These are phyloP conservation scores for Gobionotothen gibberifrons DNA, from an alignment of 2,797 vertebrate species.

Conservation along the genomic window DNA sequence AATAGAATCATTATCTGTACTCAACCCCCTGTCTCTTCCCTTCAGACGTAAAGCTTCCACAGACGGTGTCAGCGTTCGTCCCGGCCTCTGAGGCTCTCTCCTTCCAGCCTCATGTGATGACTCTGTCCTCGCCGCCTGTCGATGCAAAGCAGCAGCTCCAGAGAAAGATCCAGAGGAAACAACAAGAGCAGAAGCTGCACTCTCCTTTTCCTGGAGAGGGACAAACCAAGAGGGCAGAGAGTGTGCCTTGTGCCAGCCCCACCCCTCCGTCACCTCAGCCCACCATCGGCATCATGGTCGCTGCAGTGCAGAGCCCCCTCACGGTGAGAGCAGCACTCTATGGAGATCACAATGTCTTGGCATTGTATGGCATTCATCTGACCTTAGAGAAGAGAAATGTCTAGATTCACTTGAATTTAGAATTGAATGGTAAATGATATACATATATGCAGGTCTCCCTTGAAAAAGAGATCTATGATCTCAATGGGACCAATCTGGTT, in stretches of 20 bases:
- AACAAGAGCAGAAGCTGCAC: conserved; percentile 96
- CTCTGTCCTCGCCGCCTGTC: conserved; percentile 90
- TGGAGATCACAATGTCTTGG: neutral
- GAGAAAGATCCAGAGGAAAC: conserved; percentile 98
- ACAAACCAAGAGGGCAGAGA: conserved; percentile 85
- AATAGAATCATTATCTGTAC: too few relatives aligned
- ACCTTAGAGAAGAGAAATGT: neutral
- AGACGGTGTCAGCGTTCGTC: conserved; percentile 91
- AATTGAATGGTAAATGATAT: neutral
- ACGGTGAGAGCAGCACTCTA: conserved; percentile 84
- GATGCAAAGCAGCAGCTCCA: conserved; percentile 99
- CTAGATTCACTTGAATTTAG: neutral
- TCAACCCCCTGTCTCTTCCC: conserved; percentile 12
- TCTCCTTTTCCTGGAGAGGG: conserved; percentile 91
- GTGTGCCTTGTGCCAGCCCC: conserved; percentile 87
- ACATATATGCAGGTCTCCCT: too few relatives aligned
- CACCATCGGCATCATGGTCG: conserved; percentile 93
- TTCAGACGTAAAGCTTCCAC: conserved; percentile 90
- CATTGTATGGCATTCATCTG: neutral
- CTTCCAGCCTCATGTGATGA: conserved; percentile 93
- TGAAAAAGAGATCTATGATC: too few relatives aligned
- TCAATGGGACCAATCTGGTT: too few relatives aligned
- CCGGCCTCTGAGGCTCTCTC: conserved; percentile 92
- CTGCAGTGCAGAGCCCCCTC: conserved; percentile 94
- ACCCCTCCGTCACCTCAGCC: conserved; percentile 92